Evolutionary conservation across 2,113 vertebrate species (phyloP).

Genomic region (Odobenus rosmarus): DNA sequence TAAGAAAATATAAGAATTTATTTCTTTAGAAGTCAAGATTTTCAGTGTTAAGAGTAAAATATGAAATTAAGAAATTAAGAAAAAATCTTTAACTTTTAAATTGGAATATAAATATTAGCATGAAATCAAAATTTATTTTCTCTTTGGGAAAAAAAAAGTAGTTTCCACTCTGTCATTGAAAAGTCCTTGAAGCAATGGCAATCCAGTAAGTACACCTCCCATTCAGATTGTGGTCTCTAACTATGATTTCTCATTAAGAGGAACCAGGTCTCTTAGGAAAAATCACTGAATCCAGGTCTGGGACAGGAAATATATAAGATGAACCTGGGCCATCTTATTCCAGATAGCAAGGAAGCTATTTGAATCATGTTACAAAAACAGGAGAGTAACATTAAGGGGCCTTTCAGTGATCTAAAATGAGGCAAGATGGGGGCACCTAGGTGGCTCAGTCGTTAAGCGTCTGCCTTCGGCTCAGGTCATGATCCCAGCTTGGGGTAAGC

Average conservation of each 20-base stretch:
- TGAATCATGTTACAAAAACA: not conserved
- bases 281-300: not conserved
- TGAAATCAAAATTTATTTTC: not conserved
- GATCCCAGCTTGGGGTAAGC: no score
- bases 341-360: not conserved
- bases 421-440: no score
- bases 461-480: no score
- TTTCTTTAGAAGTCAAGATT: not conserved
- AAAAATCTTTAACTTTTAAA: not conserved
- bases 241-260: not conserved
- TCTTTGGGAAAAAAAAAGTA: not conserved
- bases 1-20: not conserved
- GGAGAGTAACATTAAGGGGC: not conserved
- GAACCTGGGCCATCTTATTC: not conserved
- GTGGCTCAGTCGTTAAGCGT: no score
- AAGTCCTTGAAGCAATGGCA: not conserved
- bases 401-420: not conserved
- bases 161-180: not conserved
- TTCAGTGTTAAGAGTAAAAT: slow-evolving; percentile 28
- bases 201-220: not conserved
- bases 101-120: not conserved
- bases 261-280: not conserved
- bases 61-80: not conserved
- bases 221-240: not conserved
- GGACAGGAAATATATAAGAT: not conserved